A percentile compares a stretch with the other conserved stretches of the same genome.
Evolutionary conservation across 2,888 invertebrate species (phyloP).

Genomic region (Drosophila setosimentum): DNA sequence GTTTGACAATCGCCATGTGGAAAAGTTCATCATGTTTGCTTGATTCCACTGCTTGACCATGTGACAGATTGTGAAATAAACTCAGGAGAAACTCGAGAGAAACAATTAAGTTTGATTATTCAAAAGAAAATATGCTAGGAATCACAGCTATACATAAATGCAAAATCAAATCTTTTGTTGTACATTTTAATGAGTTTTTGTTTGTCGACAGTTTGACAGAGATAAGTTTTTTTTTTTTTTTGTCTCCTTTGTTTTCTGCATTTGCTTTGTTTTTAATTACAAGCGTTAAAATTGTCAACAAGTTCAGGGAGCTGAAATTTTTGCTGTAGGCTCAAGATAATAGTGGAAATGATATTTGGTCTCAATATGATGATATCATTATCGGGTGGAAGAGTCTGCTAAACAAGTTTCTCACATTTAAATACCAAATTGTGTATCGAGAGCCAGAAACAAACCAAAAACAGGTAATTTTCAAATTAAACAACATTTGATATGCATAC

Average conservation of each 20-base stretch:
- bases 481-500: constrained; percentile 4
- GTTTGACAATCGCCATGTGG: constrained; percentile 46
- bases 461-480: constrained; percentile 6
- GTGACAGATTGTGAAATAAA: background rate
- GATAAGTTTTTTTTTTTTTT: constrained; percentile 32
- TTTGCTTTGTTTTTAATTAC: constrained; percentile 44
- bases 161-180: constrained; percentile 14
- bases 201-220: constrained; percentile 17
- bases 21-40: constrained; percentile 7
- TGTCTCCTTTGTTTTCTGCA: constrained; percentile 1
- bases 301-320: constrained; percentile 16
- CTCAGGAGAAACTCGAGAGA: background rate
- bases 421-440: constrained; percentile 9
- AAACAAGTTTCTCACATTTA: constrained; percentile 32
- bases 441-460: constrained; percentile 12
- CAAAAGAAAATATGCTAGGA: background rate
- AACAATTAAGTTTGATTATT: background rate
- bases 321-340: constrained; percentile 21
- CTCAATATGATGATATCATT: constrained; percentile 48
- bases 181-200: constrained; percentile 45
- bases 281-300: constrained; percentile 33
- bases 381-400: background rate
- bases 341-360: constrained; percentile 26
- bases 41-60: constrained; percentile 31
- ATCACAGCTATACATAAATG: background rate